Conservation (phyloP, 2,888 invertebrate genomes). For the Cepaea hortensis region DNA sequence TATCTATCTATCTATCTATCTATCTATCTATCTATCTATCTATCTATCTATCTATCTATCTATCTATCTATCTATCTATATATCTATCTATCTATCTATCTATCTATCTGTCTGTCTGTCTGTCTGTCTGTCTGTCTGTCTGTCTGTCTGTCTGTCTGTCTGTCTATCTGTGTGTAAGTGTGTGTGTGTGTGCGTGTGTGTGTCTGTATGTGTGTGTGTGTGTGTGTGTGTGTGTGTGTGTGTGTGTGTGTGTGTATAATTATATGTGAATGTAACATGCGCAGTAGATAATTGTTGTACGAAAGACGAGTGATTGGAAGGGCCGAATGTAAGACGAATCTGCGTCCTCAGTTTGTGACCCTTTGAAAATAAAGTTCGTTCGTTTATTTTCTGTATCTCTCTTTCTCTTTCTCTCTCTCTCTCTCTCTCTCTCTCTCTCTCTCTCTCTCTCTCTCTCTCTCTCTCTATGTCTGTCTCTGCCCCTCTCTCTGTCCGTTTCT, state of each 20-base stretch:
- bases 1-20: background rate
- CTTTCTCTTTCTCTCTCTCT: background rate
- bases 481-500: background rate
- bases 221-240: too few relatives aligned
- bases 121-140: background rate
- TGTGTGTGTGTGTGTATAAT: too few relatives aligned
- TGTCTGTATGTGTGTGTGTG: background rate
- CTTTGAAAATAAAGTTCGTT: too few relatives aligned
- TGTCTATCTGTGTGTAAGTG: background rate
- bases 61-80: constrained; percentile 6
- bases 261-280: too few relatives aligned
- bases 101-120: background rate
- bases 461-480: background rate
- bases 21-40: background rate
- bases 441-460: background rate
- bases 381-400: background rate
- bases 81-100: constrained; percentile 4
- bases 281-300: too few relatives aligned
- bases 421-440: background rate
- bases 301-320: too few relatives aligned
- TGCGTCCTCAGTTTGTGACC: too few relatives aligned
- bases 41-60: background rate
- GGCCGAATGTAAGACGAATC: too few relatives aligned
- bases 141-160: background rate
- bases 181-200: background rate